Conservation (phyloP, 1,140 invertebrate genomes). For the Calephelis nemesis region DNA sequence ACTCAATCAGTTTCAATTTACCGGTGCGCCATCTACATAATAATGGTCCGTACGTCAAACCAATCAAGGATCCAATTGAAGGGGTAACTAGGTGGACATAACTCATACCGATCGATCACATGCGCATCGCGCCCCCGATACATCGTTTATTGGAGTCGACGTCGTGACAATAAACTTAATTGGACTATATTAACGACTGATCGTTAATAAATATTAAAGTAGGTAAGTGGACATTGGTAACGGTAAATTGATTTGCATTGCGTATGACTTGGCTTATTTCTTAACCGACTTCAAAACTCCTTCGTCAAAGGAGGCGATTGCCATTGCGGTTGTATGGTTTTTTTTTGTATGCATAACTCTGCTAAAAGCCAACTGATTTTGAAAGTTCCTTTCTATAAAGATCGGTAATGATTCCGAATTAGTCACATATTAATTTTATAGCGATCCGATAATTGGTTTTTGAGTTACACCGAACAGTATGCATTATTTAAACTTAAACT, state of each 20-base stretch:
- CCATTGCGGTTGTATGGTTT: too few species aligned
- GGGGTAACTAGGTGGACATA: slow-evolving; percentile 74
- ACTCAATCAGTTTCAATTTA: slow-evolving; percentile 69
- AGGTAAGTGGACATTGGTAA: not conserved
- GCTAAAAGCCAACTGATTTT: too few species aligned
- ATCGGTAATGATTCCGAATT: too few species aligned
- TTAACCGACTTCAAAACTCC: not conserved
- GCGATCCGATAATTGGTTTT: too few species aligned
- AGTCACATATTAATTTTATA: too few species aligned
- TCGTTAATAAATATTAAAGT: slow-evolving; percentile 53
- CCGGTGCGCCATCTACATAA: slow-evolving; percentile 52
- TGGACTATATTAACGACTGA: slow-evolving; percentile 70
- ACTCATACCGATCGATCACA: slow-evolving; percentile 64
- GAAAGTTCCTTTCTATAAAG: too few species aligned
- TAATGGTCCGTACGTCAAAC: slow-evolving; percentile 70
- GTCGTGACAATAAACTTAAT: slow-evolving; percentile 74
- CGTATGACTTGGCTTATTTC: not conserved
- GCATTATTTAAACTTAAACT: too few species aligned
- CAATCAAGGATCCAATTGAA: slow-evolving; percentile 75
- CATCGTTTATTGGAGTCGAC: slow-evolving; percentile 65
- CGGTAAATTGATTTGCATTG: slow-evolving; percentile 7
- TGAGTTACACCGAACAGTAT: too few species aligned
- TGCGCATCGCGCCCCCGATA: slow-evolving; percentile 56
- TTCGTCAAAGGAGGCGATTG: too few species aligned
- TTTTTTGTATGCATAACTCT: too few species aligned